Percentiles rank a stretch among this genome's conserved stretches.
These are phyloP conservation scores for Pachypeltis micranthus DNA, from an alignment of 1,140 invertebrate species.

Conservation along the genomic window DNA sequence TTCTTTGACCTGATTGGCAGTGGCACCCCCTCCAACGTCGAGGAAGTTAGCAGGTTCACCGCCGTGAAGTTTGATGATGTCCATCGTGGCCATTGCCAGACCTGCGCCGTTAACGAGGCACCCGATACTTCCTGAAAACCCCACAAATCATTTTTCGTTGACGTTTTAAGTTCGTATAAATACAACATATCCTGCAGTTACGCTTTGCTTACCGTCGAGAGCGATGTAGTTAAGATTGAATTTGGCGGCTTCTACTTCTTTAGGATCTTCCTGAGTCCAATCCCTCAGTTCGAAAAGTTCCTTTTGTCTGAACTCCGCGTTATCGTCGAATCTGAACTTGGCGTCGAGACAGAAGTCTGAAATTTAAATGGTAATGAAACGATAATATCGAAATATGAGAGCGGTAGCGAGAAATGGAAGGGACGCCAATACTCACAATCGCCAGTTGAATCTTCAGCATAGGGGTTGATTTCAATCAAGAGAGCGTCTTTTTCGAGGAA, in stretches of 20 bases:
- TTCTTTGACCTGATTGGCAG: slow-evolving; percentile 79
- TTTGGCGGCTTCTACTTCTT: slow-evolving; percentile 86
- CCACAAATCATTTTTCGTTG: no score
- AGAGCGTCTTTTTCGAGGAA: slow-evolving; percentile 86
- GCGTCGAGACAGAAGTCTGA: slow-evolving; percentile 88
- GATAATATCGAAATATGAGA: no score
- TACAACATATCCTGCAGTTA: no score
- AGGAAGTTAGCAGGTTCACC: slow-evolving; percentile 92
- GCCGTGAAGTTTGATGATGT: slow-evolving; percentile 88
- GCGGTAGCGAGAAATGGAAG: no score
- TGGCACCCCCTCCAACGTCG: slow-evolving; percentile 92
- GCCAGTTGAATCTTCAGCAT: slow-evolving; percentile 81
- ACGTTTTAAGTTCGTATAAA: not conserved
- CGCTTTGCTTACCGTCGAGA: slow-evolving; percentile 78
- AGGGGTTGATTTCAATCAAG: slow-evolving; percentile 91
- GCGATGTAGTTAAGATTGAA: slow-evolving; percentile 94
- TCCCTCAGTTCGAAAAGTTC: slow-evolving; percentile 78
- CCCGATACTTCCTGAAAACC: slow-evolving; percentile 35
- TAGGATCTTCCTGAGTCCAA: slow-evolving; percentile 82
- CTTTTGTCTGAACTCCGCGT: slow-evolving; percentile 88
- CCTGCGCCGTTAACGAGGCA: slow-evolving; percentile 87
- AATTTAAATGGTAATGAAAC: no score
- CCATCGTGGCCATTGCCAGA: slow-evolving; percentile 98
- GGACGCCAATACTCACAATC: slow-evolving; percentile 54
- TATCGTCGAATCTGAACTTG: slow-evolving; percentile 91